These are phyloP conservation scores for Arctopsyche grandis DNA, from an alignment of 1,140 invertebrate species.

Conservation along the genomic window DNA sequence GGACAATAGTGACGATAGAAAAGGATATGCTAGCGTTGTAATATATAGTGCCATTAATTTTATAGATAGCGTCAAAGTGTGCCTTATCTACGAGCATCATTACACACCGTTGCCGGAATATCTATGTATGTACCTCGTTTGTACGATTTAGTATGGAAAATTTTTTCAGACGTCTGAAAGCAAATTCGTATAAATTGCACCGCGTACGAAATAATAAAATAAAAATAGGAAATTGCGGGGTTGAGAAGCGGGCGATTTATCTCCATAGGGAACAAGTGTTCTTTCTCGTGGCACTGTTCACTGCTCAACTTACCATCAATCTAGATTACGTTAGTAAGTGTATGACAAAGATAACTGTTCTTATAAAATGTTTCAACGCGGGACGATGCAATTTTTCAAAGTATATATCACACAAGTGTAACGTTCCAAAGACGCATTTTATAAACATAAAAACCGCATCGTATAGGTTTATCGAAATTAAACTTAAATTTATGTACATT, in stretches of 20 bases:
- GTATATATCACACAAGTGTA: no score
- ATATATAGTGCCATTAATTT: constrained; percentile 10
- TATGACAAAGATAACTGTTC: not conserved
- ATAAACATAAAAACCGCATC: no score
- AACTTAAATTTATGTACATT: no score
- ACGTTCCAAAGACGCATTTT: no score
- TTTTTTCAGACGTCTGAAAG: not conserved
- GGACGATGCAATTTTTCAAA: no score
- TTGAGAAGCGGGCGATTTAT: not conserved
- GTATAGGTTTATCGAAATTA: no score
- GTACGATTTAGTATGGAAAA: no score
- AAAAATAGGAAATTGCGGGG: not conserved
- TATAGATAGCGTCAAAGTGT: not conserved
- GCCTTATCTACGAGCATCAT: constrained; percentile 2
- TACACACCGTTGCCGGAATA: not conserved
- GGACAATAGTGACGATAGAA: constrained; percentile 7
- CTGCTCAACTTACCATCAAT: not conserved
- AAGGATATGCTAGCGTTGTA: not conserved
- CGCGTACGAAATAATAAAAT: not conserved
- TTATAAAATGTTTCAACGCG: no score
- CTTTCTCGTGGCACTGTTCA: not conserved
- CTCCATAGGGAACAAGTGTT: not conserved
- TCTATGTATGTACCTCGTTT: not conserved
- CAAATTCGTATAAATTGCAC: not conserved
- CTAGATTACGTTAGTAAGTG: not conserved